Evolutionary conservation across 2,888 invertebrate species (phyloP), one percentile per base, ranked within the genome.

Genomic region (Platycheirus rosarum): DNA sequence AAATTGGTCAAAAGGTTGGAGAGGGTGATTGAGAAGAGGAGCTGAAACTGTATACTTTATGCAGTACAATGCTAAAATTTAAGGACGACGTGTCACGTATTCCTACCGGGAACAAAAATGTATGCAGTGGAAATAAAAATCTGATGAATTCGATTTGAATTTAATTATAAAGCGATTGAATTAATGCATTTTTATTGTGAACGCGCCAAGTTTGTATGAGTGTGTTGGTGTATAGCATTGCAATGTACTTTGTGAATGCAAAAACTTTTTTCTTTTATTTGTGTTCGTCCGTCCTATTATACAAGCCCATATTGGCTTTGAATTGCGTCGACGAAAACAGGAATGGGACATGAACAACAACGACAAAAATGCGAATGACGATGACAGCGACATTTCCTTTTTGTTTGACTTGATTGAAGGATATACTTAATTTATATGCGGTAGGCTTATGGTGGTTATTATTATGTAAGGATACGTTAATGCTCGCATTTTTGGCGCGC

Each of bases 81-180:
- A 78, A 71, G 70, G 66, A 75, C 70, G 57, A 70, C 71, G 49
- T 65, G 84, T 85, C 85, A 85, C 85, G 85, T 85, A 85, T 74
- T 63, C 73, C 32, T 53, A 68, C 70, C 79, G 69, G 35, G 60
- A 65, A 44, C 46, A 48, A 75, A 65, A 29, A 16, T 70, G 46
- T 62, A 76, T 82, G 70, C 76, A 71, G 76, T 76, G 65, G 84
- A 85, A 86, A 85, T 85, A 85, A 86, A 86, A 86, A 86, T 85
- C 86, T 78, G 84, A 85, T 85, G 86, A 85, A 85, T 86, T 86
- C 85, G 85, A 86, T 86, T 86, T 85, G 85, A 86, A 86, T 86
- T 86, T 86, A 86, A 86, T 86, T 86, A 86, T 85, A 85, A 85
- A 74, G 80, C 84, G 84, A 86, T 86, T 86, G 85, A 86, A 86